A percentile compares a stretch with the other conserved stretches of the same genome.
Conservation (phyloP, 2,113 vertebrate species). For the Microcebus jonahi region DNA sequence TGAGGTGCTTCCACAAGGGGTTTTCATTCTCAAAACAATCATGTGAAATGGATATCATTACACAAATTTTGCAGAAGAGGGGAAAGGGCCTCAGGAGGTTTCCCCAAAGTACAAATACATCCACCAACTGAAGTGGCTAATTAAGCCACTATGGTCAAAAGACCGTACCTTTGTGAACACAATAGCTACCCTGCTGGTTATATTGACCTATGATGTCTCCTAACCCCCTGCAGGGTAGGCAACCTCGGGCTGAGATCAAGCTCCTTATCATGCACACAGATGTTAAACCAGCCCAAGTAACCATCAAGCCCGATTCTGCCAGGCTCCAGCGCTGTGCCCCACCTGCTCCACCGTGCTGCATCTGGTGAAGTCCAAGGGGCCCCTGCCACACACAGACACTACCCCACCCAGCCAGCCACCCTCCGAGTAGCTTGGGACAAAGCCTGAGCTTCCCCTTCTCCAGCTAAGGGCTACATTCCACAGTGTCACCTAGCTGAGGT, state of each 20-base stretch:
- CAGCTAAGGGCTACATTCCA: not conserved
- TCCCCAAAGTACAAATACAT: not conserved
- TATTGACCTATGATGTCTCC: not conserved
- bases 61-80: not conserved
- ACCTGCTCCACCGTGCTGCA: not conserved
- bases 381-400: not conserved
- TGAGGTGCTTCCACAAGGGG: not conserved
- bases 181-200: not conserved
- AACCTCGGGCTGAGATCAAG: not conserved
- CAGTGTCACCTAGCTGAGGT: not conserved
- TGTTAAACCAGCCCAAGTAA: too few relatives aligned
- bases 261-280: not conserved
- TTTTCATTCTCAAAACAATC: not conserved
- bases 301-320: rapidly evolving
- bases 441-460: not conserved
- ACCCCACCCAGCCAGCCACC: rapidly evolving
- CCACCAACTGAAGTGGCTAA: not conserved
- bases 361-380: rapidly evolving
- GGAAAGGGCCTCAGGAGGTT: not conserved
- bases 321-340: not conserved
- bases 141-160: not conserved
- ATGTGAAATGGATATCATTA: not conserved
- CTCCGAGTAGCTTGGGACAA: not conserved
- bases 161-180: not conserved
- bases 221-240: too few relatives aligned